Percentiles rank a stretch among this genome's conserved stretches.
Evolutionary conservation across 2,113 vertebrate genomes (phyloP).

Genomic region (Zapornia atra): DNA sequence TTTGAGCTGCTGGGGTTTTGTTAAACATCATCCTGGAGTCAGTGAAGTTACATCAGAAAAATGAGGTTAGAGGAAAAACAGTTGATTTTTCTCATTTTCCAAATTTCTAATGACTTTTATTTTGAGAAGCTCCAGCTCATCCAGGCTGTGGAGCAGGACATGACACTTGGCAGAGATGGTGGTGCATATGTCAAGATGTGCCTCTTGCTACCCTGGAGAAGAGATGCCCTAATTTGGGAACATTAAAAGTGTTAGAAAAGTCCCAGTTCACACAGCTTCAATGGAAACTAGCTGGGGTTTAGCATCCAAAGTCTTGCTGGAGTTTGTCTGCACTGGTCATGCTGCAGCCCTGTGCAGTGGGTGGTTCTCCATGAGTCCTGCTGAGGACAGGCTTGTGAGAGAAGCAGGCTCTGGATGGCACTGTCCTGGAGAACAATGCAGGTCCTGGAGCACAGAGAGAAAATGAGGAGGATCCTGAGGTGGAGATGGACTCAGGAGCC

Average conservation of each 20-base stretch:
- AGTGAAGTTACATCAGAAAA: not conserved
- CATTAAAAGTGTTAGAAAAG: conserved; percentile 9
- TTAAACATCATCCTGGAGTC: not conserved
- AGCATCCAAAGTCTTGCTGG: not conserved
- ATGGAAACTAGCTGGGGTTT: not conserved
- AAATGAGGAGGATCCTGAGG: not conserved
- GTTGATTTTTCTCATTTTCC: not conserved
- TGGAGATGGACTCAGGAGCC: not conserved
- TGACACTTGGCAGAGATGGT: conserved; percentile 33
- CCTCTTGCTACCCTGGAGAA: not conserved
- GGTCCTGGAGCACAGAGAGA: not conserved
- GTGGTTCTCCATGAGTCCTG: not conserved
- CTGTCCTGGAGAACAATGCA: not conserved
- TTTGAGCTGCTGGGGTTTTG: not conserved
- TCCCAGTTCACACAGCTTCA: not conserved
- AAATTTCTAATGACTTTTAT: not conserved
- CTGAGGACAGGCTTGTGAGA: not conserved
- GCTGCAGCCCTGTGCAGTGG: not conserved
- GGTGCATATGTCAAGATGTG: not conserved
- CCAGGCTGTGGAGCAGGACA: not conserved
- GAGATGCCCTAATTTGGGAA: conserved; percentile 50
- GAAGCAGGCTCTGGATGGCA: no score
- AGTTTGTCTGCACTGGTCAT: not conserved
- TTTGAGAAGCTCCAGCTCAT: conserved; percentile 12
- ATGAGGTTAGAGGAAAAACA: not conserved